These are phyloP conservation scores for Cantharis lateralis DNA, from an alignment of 2,888 invertebrate genomes.

Conservation along the genomic window DNA sequence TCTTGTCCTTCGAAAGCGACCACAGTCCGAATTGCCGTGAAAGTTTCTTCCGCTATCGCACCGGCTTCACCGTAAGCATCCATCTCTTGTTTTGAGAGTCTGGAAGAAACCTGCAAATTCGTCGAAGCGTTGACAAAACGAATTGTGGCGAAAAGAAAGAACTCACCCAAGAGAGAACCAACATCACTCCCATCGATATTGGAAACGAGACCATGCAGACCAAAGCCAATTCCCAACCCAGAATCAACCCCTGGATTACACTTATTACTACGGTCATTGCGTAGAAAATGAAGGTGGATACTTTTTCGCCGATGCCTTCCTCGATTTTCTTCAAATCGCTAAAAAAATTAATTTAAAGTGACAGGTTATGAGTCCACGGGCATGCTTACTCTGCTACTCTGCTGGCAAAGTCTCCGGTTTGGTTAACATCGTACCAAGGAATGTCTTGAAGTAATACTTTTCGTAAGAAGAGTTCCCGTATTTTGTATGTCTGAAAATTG, in stretches of 20 bases:
- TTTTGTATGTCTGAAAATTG: slow-evolving; percentile 61
- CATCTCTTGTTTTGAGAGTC: slow-evolving; percentile 68
- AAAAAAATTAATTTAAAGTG: slow-evolving; percentile 29
- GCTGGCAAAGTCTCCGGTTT: slow-evolving; percentile 74
- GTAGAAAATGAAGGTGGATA: slow-evolving; percentile 73
- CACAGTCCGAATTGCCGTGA: slow-evolving; percentile 75
- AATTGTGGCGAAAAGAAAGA: background rate
- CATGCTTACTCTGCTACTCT: slow-evolving; percentile 72
- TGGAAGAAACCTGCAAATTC: slow-evolving; percentile 62
- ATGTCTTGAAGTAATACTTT: slow-evolving; percentile 76
- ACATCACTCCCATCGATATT: slow-evolving; percentile 67
- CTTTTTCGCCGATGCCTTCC: slow-evolving; percentile 83
- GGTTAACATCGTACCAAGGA: slow-evolving; percentile 72
- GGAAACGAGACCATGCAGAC: slow-evolving; percentile 76
- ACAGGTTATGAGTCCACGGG: too few species aligned
- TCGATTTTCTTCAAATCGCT: slow-evolving; percentile 77
- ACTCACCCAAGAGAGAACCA: slow-evolving; percentile 64
- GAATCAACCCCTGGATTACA: slow-evolving; percentile 69
- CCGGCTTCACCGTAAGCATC: slow-evolving; percentile 77
- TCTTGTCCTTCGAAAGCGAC: slow-evolving; percentile 77
- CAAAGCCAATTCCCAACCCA: slow-evolving; percentile 82
- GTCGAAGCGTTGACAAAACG: background rate
- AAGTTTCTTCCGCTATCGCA: slow-evolving; percentile 75
- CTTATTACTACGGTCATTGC: slow-evolving; percentile 70
- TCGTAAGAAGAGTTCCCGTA: slow-evolving; percentile 68